phyloP scores from a whole-genome alignment of 2,113 vertebrate genomes.

The Pitta sordida region DNA sequence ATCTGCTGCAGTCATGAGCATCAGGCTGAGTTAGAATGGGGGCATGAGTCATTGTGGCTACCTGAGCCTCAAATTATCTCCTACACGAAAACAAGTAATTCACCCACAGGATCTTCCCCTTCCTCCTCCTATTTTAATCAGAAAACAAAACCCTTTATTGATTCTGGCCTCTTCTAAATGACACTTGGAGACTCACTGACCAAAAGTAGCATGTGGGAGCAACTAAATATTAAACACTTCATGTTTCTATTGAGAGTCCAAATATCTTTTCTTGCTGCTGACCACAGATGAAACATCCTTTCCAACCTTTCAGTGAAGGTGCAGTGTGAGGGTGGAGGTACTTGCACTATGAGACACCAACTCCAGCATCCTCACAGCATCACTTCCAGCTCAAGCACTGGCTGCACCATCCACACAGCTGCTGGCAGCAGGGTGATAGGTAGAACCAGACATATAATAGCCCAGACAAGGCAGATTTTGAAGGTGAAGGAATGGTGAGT shows the following conservation, averaged over 20 bases:
- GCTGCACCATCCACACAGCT: not conserved
- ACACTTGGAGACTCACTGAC: not conserved
- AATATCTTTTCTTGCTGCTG: not conserved
- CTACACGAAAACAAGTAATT: not conserved
- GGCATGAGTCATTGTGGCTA: conserved; percentile 30
- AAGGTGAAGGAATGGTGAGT: not conserved
- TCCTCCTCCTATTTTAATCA: not conserved
- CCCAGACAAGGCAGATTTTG: not conserved
- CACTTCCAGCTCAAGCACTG: not conserved
- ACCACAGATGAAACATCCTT: not conserved
- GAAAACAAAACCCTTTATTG: not conserved
- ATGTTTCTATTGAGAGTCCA: not conserved
- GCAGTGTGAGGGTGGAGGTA: not conserved
- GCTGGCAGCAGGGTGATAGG: not conserved
- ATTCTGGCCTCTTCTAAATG: not conserved
- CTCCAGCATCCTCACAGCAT: not conserved
- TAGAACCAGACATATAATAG: rapidly evolving
- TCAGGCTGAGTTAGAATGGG: not conserved
- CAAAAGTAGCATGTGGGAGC: not conserved
- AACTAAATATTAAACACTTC: not conserved
- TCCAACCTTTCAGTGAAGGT: not conserved
- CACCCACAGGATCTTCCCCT: not conserved
- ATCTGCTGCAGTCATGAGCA: conserved; percentile 40
- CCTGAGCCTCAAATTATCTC: not conserved
- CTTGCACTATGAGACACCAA: rapidly evolving